Conservation (phyloP, 1,140 invertebrate genomes). For the Samia ricini region DNA sequence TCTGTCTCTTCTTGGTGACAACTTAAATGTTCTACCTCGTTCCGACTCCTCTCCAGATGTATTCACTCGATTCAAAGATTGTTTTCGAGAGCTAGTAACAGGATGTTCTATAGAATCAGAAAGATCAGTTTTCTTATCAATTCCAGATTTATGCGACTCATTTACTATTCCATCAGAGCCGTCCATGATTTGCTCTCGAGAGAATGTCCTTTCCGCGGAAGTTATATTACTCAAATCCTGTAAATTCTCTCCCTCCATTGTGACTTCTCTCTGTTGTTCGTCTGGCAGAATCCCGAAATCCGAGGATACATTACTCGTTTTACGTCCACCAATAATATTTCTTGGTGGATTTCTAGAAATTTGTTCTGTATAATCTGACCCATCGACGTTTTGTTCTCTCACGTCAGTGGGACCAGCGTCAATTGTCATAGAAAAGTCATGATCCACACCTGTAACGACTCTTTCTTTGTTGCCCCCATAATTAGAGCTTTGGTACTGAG, state of each 20-base stretch:
- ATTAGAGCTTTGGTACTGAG: slow-evolving; percentile 49
- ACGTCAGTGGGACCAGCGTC: slow-evolving; percentile 49
- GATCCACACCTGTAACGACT: slow-evolving; percentile 74
- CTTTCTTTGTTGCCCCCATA: slow-evolving; percentile 60
- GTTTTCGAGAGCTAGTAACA: slow-evolving; percentile 45
- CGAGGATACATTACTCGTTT: slow-evolving; percentile 40
- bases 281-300: slow-evolving; percentile 48
- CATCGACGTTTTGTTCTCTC: slow-evolving; percentile 71
- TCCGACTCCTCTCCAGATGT: slow-evolving; percentile 73
- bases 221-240: slow-evolving; percentile 73
- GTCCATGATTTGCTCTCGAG: slow-evolving; percentile 57
- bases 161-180: slow-evolving; percentile 40
- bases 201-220: slow-evolving; percentile 51
- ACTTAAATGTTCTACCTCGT: slow-evolving; percentile 57
- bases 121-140: slow-evolving; percentile 50
- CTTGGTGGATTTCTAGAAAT: slow-evolving; percentile 49
- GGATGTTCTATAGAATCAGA: slow-evolving; percentile 45
- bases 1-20: slow-evolving; percentile 58
- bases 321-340: slow-evolving; percentile 53
- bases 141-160: slow-evolving; percentile 23
- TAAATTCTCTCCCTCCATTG: slow-evolving; percentile 79
- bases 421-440: slow-evolving; percentile 45
- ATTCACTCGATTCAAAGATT: slow-evolving; percentile 51
- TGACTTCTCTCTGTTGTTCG: slow-evolving; percentile 75
- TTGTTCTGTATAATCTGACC: slow-evolving; percentile 70